phyloP scores from a whole-genome alignment of 2,888 invertebrate genomes.

The Parelbella ahira region DNA sequence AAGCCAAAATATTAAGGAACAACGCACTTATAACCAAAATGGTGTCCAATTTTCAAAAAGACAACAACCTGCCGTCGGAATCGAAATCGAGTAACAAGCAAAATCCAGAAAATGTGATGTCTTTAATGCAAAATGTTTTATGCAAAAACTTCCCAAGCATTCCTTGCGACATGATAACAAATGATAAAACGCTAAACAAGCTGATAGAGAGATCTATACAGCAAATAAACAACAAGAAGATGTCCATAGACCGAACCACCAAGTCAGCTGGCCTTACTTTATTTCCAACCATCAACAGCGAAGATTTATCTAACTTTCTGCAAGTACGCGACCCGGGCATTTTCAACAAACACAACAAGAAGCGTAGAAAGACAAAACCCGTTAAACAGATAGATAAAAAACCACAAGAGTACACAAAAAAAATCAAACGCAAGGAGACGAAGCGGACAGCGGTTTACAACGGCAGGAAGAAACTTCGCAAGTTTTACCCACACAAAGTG shows the following conservation, averaged over 20 bases:
- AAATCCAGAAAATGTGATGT: conserved; percentile 38
- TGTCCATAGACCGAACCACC: conserved; percentile 44
- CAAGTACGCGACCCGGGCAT: conserved; percentile 33
- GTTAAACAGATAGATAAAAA: conserved; percentile 27
- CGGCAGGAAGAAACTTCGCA: conserved; percentile 56
- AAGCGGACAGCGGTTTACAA: conserved; percentile 40
- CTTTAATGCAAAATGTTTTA: conserved; percentile 59
- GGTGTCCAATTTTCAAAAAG: conserved; percentile 63
- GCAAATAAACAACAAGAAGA: conserved; percentile 56
- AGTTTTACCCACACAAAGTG: conserved; percentile 70
- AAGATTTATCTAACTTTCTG: conserved; percentile 55
- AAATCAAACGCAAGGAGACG: conserved; percentile 34
- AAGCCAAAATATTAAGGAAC: conserved; percentile 57
- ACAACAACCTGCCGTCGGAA: conserved; percentile 38
- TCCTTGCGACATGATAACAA: conserved; percentile 57
- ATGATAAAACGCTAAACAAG: conserved; percentile 48
- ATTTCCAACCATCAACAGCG: conserved; percentile 55
- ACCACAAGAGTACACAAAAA: conserved; percentile 31
- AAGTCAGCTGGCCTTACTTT: conserved; percentile 39
- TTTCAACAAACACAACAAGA: conserved; percentile 27
- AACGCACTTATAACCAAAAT: conserved; percentile 64
- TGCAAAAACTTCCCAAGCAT: conserved; percentile 64
- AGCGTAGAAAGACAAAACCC: conserved; percentile 13
- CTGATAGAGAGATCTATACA: conserved; percentile 61
- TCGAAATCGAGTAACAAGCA: conserved; percentile 22